A percentile compares a stretch with the other conserved stretches of the same genome.
Evolutionary conservation across 2,888 invertebrate genomes (phyloP).

Genomic region (Coleophora flavipennella): DNA sequence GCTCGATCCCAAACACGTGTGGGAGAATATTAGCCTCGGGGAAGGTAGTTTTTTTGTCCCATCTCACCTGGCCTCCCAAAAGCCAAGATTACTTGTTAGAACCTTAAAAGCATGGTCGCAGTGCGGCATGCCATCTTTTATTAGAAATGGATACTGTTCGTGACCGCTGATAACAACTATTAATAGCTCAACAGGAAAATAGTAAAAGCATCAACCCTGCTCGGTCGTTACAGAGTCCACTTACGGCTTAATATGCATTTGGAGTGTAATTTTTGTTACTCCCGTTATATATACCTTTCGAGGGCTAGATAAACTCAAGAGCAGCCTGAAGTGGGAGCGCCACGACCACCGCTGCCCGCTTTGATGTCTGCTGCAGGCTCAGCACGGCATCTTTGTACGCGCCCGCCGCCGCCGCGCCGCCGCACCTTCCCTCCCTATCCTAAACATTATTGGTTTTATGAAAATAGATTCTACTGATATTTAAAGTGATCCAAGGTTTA

Average conservation of each 20-base stretch:
- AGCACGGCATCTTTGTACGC: too few species aligned
- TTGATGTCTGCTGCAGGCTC: constrained; percentile 35
- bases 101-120: constrained; percentile 39
- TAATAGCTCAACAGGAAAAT: constrained; percentile 40
- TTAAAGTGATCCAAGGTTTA: too few species aligned
- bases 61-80: constrained; percentile 35
- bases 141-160: constrained; percentile 56
- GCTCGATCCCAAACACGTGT: constrained; percentile 37
- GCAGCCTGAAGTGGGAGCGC: constrained; percentile 39
- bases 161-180: constrained; percentile 52
- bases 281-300: constrained; percentile 57
- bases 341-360: constrained; percentile 44
- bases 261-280: constrained; percentile 63
- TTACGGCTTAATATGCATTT: constrained; percentile 43
- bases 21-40: constrained; percentile 24
- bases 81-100: constrained; percentile 19
- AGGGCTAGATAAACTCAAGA: constrained; percentile 55
- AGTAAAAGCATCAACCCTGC: constrained; percentile 35
- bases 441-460: too few species aligned
- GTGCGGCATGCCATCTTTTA: constrained; percentile 48
- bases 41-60: constrained; percentile 35
- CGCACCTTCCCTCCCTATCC: too few species aligned
- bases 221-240: constrained; percentile 38
- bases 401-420: too few species aligned
- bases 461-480: too few species aligned